Base-by-base conservation (phyloP, 2,888 invertebrate species). In the Syrphus vitripennis region DNA sequence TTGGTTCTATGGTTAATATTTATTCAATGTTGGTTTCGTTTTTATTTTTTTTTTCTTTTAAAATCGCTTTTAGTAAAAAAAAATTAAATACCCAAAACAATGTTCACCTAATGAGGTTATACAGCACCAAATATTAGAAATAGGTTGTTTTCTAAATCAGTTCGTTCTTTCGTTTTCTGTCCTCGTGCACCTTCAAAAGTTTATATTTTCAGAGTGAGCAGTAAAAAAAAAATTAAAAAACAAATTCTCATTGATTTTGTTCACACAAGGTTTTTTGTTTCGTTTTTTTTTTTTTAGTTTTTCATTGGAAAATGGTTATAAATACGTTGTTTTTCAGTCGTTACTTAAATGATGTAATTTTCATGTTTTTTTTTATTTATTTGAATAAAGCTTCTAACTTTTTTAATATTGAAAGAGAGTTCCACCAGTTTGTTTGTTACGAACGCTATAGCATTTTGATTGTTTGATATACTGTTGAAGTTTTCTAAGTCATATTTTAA, bases 371-470 rank as follows among this genome's bases (percentile, higher is more conserved):
- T 59, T 69, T 42, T 77, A 65, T 71, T 70, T 31, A 75, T 71
- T 81, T 84, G 26, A 72, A 84, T 84, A 78, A 83, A 86, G 86
- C 86, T 86, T 86, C 86, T 61, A 31, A 24, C 71, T 74, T 83
- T 48, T 84, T 59, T 82, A 65, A 31, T 40, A 69, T 80, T 86
- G 77, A 79, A 78, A 83, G 71, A 83, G 71, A 78, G 87, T 87
- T 87, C 69, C 87, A 87, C 87, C 83, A 83, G 83, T 87, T 87
- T 87, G 87, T 83, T 87, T 87, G 87, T 87, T 87, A 87, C 87
- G 83, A 87, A 88, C 88, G 88, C 89, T 88, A 88, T 88, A 89
- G 89, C 88, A 89, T 89, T 88, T 88, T 87, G 88, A 87, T 82
- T 80, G 81, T 88, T 88, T 88, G 86, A 88, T 88, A 88, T 79